phyloP scores from a whole-genome alignment of 2,888 invertebrate species.

The Tachina grossa region DNA sequence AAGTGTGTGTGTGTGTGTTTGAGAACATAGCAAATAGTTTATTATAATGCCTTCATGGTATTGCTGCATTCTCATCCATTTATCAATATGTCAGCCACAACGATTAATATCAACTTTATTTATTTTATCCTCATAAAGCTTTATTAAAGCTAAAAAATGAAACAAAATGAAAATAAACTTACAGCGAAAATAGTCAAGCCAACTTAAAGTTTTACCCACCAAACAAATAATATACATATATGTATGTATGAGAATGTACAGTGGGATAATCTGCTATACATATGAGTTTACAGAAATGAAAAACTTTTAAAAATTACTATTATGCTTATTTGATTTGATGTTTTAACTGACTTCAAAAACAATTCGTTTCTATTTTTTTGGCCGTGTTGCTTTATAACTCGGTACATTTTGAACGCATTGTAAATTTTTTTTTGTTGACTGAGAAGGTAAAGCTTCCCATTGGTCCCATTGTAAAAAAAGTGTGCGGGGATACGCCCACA shows the following conservation, averaged over 20 bases:
- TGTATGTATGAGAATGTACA: background rate
- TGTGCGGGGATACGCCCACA: too few relatives aligned
- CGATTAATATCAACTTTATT: slow-evolving; percentile 70
- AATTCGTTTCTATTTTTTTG: too few relatives aligned
- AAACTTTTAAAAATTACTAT: too few relatives aligned
- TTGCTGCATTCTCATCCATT: slow-evolving; percentile 75
- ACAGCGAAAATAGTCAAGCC: slow-evolving; percentile 32
- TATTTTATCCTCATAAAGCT: slow-evolving; percentile 28
- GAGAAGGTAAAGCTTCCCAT: too few relatives aligned
- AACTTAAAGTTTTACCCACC: slow-evolving; percentile 4
- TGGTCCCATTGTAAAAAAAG: too few relatives aligned
- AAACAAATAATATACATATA: background rate
- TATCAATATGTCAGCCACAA: slow-evolving; percentile 81
- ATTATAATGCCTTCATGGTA: slow-evolving; percentile 22
- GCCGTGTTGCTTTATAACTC: too few relatives aligned
- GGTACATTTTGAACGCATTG: too few relatives aligned
- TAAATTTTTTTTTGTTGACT: too few relatives aligned
- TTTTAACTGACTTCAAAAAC: too few relatives aligned
- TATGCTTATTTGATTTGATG: too few relatives aligned
- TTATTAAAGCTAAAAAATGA: background rate
- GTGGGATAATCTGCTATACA: background rate
- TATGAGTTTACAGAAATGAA: background rate
- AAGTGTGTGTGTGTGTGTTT: background rate
- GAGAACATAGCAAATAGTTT: background rate
- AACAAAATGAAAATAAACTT: slow-evolving; percentile 25